These are phyloP conservation scores for Kryphioiulus occultus DNA, from an alignment of 2,888 invertebrate species.

Conservation along the genomic window DNA sequence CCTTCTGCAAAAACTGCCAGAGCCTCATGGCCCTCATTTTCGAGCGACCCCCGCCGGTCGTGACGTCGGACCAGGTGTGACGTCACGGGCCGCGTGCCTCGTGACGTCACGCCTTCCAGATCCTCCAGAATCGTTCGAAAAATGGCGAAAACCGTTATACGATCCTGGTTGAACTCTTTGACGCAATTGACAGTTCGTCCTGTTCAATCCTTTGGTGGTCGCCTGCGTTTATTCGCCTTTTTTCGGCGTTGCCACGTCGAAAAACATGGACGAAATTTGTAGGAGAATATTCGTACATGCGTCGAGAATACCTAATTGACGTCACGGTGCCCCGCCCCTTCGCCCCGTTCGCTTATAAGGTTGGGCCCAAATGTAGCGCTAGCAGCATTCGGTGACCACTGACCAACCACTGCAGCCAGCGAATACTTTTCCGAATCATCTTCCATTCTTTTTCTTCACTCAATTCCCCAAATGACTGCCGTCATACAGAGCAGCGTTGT, in stretches of 20 bases:
- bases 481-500: conserved; percentile 47
- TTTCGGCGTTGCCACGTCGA: background rate
- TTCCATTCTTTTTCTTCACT: too few relatives aligned
- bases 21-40: too few relatives aligned
- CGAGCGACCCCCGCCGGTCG: too few relatives aligned
- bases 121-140: background rate
- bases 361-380: background rate
- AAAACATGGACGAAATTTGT: background rate
- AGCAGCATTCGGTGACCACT: too few relatives aligned
- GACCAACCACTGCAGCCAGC: background rate
- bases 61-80: too few relatives aligned
- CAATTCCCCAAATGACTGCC: conserved; percentile 50
- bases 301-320: conserved; percentile 16
- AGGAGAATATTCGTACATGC: background rate
- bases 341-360: background rate
- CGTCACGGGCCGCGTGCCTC: too few relatives aligned
- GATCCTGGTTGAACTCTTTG: background rate
- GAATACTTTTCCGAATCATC: background rate
- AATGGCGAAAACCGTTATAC: background rate
- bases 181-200: too few relatives aligned
- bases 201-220: too few relatives aligned
- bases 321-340: background rate
- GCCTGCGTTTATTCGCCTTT: background rate
- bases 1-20: too few relatives aligned
- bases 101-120: too few relatives aligned